Percentiles rank a stretch among this genome's conserved stretches.
These are phyloP conservation scores for Brachyrhaphis roseni DNA, from an alignment of 2,797 vertebrate species.

Conservation along the genomic window DNA sequence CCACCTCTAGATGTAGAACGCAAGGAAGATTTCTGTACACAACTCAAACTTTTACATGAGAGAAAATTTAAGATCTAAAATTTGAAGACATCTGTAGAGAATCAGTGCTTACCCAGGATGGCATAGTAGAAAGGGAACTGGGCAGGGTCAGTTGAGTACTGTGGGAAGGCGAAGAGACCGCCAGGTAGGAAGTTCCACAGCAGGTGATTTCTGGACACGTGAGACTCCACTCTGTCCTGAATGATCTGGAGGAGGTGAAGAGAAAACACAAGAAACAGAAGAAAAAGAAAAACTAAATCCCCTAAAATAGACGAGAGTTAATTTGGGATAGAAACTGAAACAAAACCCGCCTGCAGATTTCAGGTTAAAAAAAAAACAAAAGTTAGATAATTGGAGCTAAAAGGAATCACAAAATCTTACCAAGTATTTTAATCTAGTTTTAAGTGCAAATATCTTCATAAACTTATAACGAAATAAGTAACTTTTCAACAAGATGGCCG, in stretches of 20 bases:
- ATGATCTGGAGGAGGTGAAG: slow-evolving; percentile 72
- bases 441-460: too few species aligned
- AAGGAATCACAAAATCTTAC: background rate
- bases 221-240: slow-evolving; percentile 79
- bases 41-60: background rate
- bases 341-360: background rate
- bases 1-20: too few species aligned
- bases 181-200: slow-evolving; percentile 85
- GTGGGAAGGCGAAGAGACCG: slow-evolving; percentile 81
- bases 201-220: slow-evolving; percentile 78
- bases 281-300: background rate
- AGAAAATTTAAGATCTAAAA: background rate
- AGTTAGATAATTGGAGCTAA: slow-evolving; percentile 6
- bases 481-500: too few species aligned
- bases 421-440: too few species aligned
- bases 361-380: background rate
- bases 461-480: too few species aligned
- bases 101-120: slow-evolving; percentile 76
- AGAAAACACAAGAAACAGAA: background rate
- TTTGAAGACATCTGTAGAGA: background rate
- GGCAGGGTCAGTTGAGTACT: slow-evolving; percentile 80
- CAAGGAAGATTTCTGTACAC: background rate
- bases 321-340: background rate
- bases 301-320: background rate
- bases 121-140: slow-evolving; percentile 85